A percentile compares a stretch with the other conserved stretches of the same genome.
These are phyloP conservation scores for Threskiornis aethiopicus DNA, from an alignment of 2,797 vertebrate species.

Conservation along the genomic window DNA sequence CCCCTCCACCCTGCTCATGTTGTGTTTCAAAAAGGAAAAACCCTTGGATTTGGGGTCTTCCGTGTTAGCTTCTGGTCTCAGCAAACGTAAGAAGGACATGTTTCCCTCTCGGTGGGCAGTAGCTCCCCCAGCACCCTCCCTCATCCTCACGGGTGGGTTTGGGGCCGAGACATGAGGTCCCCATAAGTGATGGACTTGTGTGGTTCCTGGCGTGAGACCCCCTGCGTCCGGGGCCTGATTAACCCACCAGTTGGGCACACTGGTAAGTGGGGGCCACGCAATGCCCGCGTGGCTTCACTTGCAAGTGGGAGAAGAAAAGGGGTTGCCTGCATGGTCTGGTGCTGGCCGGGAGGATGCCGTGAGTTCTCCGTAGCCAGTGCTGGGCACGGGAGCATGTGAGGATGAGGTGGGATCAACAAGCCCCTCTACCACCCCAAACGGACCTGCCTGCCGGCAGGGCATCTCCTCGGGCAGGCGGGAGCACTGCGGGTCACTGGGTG, in stretches of 20 bases:
- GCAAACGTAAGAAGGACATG: accelerated
- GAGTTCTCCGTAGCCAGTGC: background rate
- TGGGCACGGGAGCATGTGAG: accelerated
- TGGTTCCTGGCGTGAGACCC: accelerated
- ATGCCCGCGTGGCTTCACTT: background rate
- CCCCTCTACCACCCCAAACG: accelerated
- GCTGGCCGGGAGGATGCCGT: background rate
- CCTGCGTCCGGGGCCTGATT: accelerated
- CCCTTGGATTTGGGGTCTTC: background rate
- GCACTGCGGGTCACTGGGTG: accelerated
- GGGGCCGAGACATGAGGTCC: background rate
- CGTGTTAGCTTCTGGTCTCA: background rate
- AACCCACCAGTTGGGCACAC: accelerated
- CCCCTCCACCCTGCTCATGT: background rate
- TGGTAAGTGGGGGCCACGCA: accelerated
- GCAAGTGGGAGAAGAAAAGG: background rate
- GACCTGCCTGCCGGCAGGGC: background rate
- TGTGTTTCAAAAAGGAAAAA: background rate
- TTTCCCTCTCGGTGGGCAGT: background rate
- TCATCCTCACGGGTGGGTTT: background rate
- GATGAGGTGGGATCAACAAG: background rate
- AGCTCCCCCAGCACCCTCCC: background rate
- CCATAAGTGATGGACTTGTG: accelerated
- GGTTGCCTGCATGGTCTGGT: accelerated
- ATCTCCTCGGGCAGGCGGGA: background rate